Evolutionary conservation across 2,113 vertebrate genomes (phyloP), one percentile per base, ranked within the genome.

Genomic region (Rallus limicola): DNA sequence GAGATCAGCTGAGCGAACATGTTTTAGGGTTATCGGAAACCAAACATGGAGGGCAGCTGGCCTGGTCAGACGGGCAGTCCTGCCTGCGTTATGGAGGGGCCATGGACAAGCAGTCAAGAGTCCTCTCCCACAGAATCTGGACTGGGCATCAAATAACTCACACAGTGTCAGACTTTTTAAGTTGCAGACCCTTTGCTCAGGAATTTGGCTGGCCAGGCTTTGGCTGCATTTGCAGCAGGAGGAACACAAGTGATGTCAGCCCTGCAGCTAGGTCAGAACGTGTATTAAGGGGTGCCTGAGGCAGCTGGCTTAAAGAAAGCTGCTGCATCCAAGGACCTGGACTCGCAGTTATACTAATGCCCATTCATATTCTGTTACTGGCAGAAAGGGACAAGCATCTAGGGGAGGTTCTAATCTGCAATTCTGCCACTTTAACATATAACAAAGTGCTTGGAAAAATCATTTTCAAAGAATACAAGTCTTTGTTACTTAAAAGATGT

Each of bases 161-260:
- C 90, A 87, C 59, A 95, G 90, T 87, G 90, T 52, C 86, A 83
- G 50, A 36, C 46, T 96, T 96, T 93, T 60, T 91, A 97, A 90
- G 90, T 44, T 18, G 26, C 78, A 92, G 87, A 69, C 84, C 53
- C 86, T 55, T 71, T 86, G 90, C 79, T 96, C 5, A 6, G 26
- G 79, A 89, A 77, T 84, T 90, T 42, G 34, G 70, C 15, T 70
- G 91, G 72, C 79, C 92, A 91, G 21, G 46, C 83, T 86, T 52
- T 53, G 76, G 85, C 86, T 4, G 6, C 36, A 21, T 93, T 92
- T 96, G 95, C 81, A 82, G 94, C 93, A 88, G 83, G 72, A 86
- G 88, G 44, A 92, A 82, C 48, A 46, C 83, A 89, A 93, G 82
- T 19, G 40, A 60, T 77, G 91, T 74, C 93, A 58, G 91, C 76